Evolutionary conservation across 2,797 vertebrate species (phyloP), one percentile per base, ranked within the genome.

Genomic region (Urophycis tenuis): DNA sequence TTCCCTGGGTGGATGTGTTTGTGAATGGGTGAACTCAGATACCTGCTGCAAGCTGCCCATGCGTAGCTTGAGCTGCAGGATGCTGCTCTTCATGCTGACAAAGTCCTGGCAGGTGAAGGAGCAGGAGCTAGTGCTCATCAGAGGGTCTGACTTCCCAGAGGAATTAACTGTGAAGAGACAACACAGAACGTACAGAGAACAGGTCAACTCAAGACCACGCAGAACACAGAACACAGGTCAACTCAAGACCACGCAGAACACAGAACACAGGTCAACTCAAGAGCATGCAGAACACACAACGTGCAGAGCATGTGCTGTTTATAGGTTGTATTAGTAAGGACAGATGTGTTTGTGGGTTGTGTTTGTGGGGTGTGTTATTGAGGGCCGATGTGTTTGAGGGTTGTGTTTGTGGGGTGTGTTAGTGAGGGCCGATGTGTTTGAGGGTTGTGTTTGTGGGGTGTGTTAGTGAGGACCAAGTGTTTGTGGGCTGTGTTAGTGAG

Each of bases 21-120:
- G 3, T 34, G 33, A 34, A 34, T 34, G 33, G 33, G 33, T 34
- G 3, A 34, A 3, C 12, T 14, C 19, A 14, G 49, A 22, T 82
- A 94, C 92, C 91, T 92, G 91, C 80, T 85, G 91, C 33, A 87
- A 76, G 82, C 83, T 89, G 70, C 87, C 92, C 79, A 93, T 85
- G 74, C 78, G 85, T 3, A 92, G 90, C 81, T 93, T 92, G 0
- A 94, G 87, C 86, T 94, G 93, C 78, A 91, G 86, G 74, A 94
- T 72, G 78, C 84, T 93, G 84, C 77, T 93, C 78, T 90, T 93
- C 93, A 94, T 94, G 87, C 81, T 92, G 29, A 88, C 83, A 77
- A 94, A 93, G 73, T 94, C 93, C 77, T 93, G 92, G 77, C 94
- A 94, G 84, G 93, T 94, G 82, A 94, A 88, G 0, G 92, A 93